Base-by-base conservation (phyloP, 1,140 invertebrate species). In the Anagrus nilaparvatae region DNA sequence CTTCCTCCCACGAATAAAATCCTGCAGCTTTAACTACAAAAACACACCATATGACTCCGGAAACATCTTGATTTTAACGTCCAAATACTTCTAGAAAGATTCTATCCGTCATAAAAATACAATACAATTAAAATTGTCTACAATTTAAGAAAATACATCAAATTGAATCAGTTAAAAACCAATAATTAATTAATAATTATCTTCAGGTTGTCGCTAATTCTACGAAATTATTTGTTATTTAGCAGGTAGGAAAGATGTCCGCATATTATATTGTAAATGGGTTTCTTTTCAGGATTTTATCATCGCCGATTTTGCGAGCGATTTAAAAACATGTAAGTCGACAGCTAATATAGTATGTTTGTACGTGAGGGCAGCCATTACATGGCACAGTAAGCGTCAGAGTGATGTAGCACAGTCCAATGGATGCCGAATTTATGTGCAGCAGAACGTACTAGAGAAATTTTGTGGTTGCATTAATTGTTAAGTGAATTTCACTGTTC, bases 381-480 rank as follows among this genome's bases (percentile, higher is more conserved):
- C 45, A 5, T 67, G 59, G 61, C 35, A 35, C 12, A 50, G 42
- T 14, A 50, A 55, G 18, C 49, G 46, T 31, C 63, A 68, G 50
- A 27, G 28, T 0, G 54, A 27, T 21, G 43, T 53, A 0, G 12
- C 46, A 10, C 14, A 48, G 1, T 47, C 44, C 58, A 3, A 59
- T 52, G 10, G 60, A 69, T 49, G 52, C 61, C 7, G 63, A 67
- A 43, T 61, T 60, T 43, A 42, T 60, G 53, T 3, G 44, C 50
- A 16, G 39, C 41, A 17, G 35, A 47, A 18, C 52, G 16, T 13
- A 38, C 50, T 4, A 58, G 48, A 34, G 53, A 58, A 41, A 12
- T 31, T 13, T 18, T 35, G 9, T 49, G 40, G 33, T 2, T 46
- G 0, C 28, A 29, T 23, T 20, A 43, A 44, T 30, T 47, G 9